A percentile compares a stretch with the other conserved stretches of the same genome.
Evolutionary conservation across 2,888 invertebrate species (phyloP).

Genomic region (Tridacna gigas): DNA sequence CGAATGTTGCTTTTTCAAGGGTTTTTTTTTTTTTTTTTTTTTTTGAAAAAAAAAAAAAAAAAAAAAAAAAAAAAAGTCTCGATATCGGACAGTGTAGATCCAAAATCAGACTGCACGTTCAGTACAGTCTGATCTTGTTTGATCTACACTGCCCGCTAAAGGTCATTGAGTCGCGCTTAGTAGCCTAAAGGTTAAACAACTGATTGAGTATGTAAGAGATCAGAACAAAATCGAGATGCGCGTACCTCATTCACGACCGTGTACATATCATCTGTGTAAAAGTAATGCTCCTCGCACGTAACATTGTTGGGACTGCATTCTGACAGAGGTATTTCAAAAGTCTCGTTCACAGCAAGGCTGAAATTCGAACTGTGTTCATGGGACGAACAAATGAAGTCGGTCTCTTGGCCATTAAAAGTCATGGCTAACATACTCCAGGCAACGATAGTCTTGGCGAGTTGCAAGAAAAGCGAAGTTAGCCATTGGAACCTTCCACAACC

Average conservation of each 20-base stretch:
- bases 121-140: no score
- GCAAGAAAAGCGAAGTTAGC: constrained; percentile 56
- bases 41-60: no score
- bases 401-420: constrained; percentile 70
- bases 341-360: not conserved
- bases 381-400: constrained; percentile 65
- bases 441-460: constrained; percentile 53
- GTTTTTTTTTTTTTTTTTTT: no score
- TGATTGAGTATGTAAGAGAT: not conserved
- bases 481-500: constrained; percentile 72
- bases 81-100: no score
- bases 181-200: no score
- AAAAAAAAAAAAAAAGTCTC: no score
- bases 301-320: constrained; percentile 25
- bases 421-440: constrained; percentile 74
- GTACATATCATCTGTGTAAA: constrained; percentile 43
- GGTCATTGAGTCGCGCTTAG: no score
- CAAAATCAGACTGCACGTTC: no score
- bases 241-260: constrained; percentile 36
- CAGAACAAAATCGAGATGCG: not conserved
- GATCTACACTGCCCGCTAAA: no score
- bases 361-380: not conserved
- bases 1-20: no score
- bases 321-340: not conserved
- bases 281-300: constrained; percentile 35